These are phyloP conservation scores for Nomada hirtipes DNA, from an alignment of 2,888 invertebrate species.

Conservation along the genomic window DNA sequence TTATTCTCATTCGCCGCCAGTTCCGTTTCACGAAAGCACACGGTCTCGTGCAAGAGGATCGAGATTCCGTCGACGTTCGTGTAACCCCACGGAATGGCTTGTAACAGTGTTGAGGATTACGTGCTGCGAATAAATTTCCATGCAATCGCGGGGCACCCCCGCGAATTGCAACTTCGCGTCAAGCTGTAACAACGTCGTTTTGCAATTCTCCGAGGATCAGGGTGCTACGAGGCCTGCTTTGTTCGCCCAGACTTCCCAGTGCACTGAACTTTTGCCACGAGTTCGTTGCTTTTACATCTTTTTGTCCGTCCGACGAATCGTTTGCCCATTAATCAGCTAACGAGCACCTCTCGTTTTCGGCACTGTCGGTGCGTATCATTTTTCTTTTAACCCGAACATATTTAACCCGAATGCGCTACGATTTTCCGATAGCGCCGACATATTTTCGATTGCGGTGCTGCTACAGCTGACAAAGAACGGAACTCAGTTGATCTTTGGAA, in stretches of 20 bases:
- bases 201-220: slow-evolving; percentile 14
- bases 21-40: slow-evolving; percentile 57
- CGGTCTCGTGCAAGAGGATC: slow-evolving; percentile 53
- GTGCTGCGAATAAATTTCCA: slow-evolving; percentile 61
- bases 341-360: background rate
- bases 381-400: background rate
- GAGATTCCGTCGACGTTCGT: slow-evolving; percentile 54
- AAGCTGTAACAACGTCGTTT: slow-evolving; percentile 20
- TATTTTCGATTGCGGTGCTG: too few relatives aligned
- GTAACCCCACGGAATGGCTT: slow-evolving; percentile 49
- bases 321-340: slow-evolving; percentile 13
- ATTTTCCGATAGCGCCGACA: too few relatives aligned
- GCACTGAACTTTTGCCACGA: slow-evolving; percentile 25
- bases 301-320: slow-evolving; percentile 7
- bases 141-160: slow-evolving; percentile 30
- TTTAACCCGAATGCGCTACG: background rate
- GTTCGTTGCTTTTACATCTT: background rate
- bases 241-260: background rate
- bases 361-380: slow-evolving; percentile 5
- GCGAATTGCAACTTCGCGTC: slow-evolving; percentile 30
- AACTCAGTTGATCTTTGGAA: too few relatives aligned
- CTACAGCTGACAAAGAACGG: too few relatives aligned
- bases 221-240: slow-evolving; percentile 10
- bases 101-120: slow-evolving; percentile 49
- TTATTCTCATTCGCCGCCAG: slow-evolving; percentile 32